These are phyloP conservation scores for Pipistrellus kuhlii DNA, from an alignment of 2,797 vertebrate genomes.

Conservation along the genomic window DNA sequence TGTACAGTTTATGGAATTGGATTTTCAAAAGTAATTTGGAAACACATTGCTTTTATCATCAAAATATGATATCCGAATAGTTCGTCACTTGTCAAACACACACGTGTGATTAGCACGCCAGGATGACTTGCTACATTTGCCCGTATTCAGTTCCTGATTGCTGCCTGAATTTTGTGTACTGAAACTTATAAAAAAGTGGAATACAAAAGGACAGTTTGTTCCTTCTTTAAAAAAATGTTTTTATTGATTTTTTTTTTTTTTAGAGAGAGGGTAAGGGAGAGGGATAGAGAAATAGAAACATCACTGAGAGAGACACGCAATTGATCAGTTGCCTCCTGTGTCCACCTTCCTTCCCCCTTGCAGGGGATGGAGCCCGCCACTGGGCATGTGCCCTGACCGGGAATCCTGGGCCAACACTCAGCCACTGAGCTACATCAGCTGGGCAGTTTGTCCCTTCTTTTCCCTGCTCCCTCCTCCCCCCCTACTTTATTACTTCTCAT, in stretches of 20 bases:
- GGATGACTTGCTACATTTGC: background rate
- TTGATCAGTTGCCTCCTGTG: no score
- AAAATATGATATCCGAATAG: background rate
- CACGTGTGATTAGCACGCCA: background rate
- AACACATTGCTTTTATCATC: background rate
- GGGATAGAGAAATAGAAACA: no score
- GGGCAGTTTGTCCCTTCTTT: background rate
- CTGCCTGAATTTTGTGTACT: background rate
- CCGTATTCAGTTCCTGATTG: background rate
- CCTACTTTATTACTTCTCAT: background rate
- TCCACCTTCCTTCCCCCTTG: accelerated
- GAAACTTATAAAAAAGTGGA: background rate
- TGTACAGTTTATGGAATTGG: background rate
- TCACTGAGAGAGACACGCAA: no score
- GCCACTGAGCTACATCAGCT: no score
- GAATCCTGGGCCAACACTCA: no score
- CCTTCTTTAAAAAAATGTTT: background rate
- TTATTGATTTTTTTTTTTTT: no score
- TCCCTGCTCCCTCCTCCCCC: no score
- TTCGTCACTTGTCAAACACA: background rate
- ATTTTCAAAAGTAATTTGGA: background rate
- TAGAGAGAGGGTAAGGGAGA: no score
- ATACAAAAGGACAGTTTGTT: background rate
- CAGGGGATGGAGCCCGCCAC: no score
- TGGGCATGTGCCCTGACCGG: no score